Percentiles rank a stretch among this genome's conserved stretches.
These are phyloP conservation scores for Pomacea canaliculata DNA, from an alignment of 2,888 invertebrate species.

Conservation along the genomic window DNA sequence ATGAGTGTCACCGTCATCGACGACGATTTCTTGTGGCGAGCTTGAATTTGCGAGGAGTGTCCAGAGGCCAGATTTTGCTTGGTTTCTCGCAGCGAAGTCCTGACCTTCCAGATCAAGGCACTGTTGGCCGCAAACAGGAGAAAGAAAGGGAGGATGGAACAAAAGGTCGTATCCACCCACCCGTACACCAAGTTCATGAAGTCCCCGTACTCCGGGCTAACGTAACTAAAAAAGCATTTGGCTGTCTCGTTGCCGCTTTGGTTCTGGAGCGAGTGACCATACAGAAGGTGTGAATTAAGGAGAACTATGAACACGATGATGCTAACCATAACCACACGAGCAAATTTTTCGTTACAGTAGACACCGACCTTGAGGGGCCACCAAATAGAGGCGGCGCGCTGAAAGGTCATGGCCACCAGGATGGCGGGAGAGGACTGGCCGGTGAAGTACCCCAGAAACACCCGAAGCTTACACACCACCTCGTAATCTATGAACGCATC, in stretches of 20 bases:
- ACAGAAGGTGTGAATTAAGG: constrained; percentile 11
- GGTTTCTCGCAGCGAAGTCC: constrained; percentile 4
- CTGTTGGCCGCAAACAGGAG: constrained; percentile 8
- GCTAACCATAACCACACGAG: background rate
- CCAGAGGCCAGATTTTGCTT: constrained; percentile 1
- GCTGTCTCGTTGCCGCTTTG: background rate
- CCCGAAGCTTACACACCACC: constrained; percentile 25
- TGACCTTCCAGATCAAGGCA: constrained; percentile 3
- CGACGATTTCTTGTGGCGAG: constrained; percentile 8
- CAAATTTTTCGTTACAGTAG: background rate
- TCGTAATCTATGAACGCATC: constrained; percentile 8
- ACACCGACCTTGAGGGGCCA: constrained; percentile 22
- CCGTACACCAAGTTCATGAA: constrained; percentile 9
- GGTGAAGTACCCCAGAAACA: constrained; percentile 11
- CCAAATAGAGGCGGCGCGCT: constrained; percentile 18
- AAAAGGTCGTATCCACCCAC: background rate
- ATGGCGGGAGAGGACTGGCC: constrained; percentile 27
- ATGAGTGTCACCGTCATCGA: constrained; percentile 15
- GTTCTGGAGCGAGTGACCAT: background rate
- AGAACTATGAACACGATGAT: background rate
- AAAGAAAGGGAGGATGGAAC: constrained; percentile 7
- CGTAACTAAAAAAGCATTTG: background rate
- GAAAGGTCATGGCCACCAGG: constrained; percentile 29
- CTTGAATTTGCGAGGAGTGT: background rate
- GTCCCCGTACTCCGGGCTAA: constrained; percentile 2